A percentile compares a stretch with the other conserved stretches of the same genome.
These are phyloP conservation scores for Temnothorax nylanderi DNA, from an alignment of 1,140 invertebrate genomes.

Conservation along the genomic window DNA sequence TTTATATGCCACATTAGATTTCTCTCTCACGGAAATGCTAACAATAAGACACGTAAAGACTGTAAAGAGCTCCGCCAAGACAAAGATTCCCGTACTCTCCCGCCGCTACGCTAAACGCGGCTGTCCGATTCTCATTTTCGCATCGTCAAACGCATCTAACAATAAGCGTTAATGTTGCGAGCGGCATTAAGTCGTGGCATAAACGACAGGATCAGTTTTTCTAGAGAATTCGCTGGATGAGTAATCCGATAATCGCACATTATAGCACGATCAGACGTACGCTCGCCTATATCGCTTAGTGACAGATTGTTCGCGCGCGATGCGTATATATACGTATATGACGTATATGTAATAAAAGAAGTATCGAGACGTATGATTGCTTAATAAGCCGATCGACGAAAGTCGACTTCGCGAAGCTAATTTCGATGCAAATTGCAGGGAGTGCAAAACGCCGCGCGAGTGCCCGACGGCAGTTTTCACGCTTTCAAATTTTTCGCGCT, in stretches of 20 bases:
- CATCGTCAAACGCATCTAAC: not conserved
- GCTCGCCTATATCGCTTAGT: not conserved
- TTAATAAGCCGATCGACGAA: slow-evolving; percentile 40
- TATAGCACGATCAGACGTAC: not conserved
- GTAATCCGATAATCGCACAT: not conserved
- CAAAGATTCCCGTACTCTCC: not conserved
- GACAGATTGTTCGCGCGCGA: not conserved
- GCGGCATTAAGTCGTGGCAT: not conserved
- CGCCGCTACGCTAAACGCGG: not conserved
- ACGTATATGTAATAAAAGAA: not conserved
- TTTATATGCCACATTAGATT: slow-evolving; percentile 11
- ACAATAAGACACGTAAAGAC: not conserved
- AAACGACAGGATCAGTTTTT: too few species aligned
- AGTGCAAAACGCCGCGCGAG: slow-evolving; percentile 23
- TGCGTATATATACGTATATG: not conserved
- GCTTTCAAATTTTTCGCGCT: slow-evolving; percentile 49
- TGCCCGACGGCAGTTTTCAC: slow-evolving; percentile 30
- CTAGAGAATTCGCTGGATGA: not conserved
- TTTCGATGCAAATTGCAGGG: slow-evolving; percentile 36
- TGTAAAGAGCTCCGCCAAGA: not conserved
- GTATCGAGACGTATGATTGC: slow-evolving; percentile 28
- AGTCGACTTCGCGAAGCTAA: slow-evolving; percentile 13
- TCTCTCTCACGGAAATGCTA: not conserved
- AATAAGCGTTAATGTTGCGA: not conserved
- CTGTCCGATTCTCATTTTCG: not conserved